A percentile compares a stretch with the other conserved stretches of the same genome.
phyloP scores from a whole-genome alignment of 2,113 vertebrate genomes.

The Microcebus ravelobensis region DNA sequence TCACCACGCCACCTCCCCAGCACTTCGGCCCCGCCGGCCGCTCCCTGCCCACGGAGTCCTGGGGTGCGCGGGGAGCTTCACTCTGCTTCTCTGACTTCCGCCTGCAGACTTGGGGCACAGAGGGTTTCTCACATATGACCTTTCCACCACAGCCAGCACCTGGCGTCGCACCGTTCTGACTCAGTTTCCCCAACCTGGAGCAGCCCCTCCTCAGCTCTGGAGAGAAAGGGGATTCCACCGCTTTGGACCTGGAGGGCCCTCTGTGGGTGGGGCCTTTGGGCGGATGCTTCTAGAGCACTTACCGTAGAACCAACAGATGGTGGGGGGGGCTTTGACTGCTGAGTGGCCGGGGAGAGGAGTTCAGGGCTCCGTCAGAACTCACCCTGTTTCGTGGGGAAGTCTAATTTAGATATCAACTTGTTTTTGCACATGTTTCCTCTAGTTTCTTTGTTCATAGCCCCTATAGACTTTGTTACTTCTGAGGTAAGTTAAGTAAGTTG shows the following conservation, averaged over 20 bases:
- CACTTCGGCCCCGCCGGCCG: constrained; percentile 68
- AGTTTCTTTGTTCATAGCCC: constrained; percentile 51
- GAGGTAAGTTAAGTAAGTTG: constrained; percentile 51
- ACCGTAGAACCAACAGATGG: constrained; percentile 30
- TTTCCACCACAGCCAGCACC: constrained; percentile 71
- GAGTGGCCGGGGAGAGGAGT: not conserved
- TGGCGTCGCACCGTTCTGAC: constrained; percentile 44
- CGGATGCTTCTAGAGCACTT: constrained; percentile 78
- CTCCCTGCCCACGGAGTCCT: constrained; percentile 71
- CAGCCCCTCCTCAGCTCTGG: not conserved
- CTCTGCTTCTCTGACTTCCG: constrained; percentile 77
- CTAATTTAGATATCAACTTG: constrained; percentile 48
- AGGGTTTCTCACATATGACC: constrained; percentile 72
- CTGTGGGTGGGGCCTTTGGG: constrained; percentile 49
- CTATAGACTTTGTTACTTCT: constrained; percentile 39
- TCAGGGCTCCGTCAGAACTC: not conserved
- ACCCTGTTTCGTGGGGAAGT: not conserved
- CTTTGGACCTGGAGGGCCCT: not conserved
- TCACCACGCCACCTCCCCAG: constrained; percentile 70
- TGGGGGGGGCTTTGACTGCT: not conserved
- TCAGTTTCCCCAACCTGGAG: constrained; percentile 50
- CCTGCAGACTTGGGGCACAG: constrained; percentile 80
- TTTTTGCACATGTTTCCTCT: constrained; percentile 76
- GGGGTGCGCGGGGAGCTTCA: constrained; percentile 26
- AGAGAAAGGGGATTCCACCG: not conserved